Base-by-base conservation (phyloP, 2,888 invertebrate species). In the Ditula angustiorana region DNA sequence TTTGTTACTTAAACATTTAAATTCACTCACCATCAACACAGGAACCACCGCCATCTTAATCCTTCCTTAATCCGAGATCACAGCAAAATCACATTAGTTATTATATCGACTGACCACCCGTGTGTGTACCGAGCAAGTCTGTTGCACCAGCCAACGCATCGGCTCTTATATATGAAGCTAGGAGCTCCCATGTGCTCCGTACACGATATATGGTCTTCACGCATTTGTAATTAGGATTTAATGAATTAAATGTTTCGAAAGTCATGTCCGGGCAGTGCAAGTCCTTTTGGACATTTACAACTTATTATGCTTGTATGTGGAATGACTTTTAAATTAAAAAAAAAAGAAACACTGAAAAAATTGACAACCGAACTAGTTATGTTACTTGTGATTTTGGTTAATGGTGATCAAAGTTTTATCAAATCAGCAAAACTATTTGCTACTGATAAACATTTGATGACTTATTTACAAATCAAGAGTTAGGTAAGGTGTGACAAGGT, bases 21-120 rank as follows among this genome's bases (percentile, higher is more conserved):
- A 2, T 8, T 10, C 8, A 53, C 74, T 74, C 63, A 75, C 75
- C 74, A 69, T 68, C 5, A 74, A 69, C 58, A 72, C 56, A 37
- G 67, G 62, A 37, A 72, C 46, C n/a, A 28, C 62, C 53, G 69
- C 73, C 75, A 75, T 75, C 58, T 62, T 71, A 52, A 61, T 62
- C 37, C 59, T 66, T 66, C 52, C 28, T 59, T 55, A 59, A 65
- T 65, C 49, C 30, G 66, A 72, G 73, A 73, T 77, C 79, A 79
- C 80, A 73, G 67, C 69, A 70, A 75, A 75, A 74, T 77, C 77
- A 80, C 79, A 79, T 79, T 72, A 78, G 75, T 76, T 75, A 68
- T 67, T 67, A 61, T 61, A 69, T 69, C 67, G 62, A 69, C 69
- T 72, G 70, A 70, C 75, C 74, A 72, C 68, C 70, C 70, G 69